Percentiles rank a stretch among this genome's conserved stretches.
Conservation (phyloP, 2,888 invertebrate species). For the Oscheius sp. region DNA sequence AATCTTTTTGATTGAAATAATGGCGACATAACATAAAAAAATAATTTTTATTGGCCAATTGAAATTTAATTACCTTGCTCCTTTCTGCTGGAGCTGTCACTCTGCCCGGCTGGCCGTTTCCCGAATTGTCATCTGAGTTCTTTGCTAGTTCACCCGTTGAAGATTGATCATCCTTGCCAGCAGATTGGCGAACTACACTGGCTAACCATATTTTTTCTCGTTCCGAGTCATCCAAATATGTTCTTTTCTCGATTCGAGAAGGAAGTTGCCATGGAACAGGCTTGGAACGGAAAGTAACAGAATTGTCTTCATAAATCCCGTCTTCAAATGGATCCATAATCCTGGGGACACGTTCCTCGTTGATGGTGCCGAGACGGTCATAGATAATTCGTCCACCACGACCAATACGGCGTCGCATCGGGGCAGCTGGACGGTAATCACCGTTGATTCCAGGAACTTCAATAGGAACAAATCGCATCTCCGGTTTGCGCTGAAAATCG, state of each 20-base stretch:
- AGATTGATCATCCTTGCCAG: constrained; percentile 2
- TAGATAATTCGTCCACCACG: constrained; percentile 61
- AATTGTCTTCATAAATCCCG: constrained; percentile 41
- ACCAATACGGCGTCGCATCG: constrained; percentile 57
- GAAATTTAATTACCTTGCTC: constrained; percentile 43
- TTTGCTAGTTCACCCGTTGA: constrained; percentile 11
- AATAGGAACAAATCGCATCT: constrained; percentile 42
- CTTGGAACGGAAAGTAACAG: constrained; percentile 15
- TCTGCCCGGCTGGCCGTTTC: constrained; percentile 62
- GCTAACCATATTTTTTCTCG: constrained; percentile 35
- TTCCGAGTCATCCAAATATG: constrained; percentile 40
- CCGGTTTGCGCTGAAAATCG: constrained; percentile 31
- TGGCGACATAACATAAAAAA: neutral
- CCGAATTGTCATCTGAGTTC: constrained; percentile 42
- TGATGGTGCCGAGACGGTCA: constrained; percentile 42
- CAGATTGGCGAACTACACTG: constrained; percentile 4
- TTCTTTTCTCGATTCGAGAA: neutral
- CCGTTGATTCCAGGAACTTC: constrained; percentile 37
- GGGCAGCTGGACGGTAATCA: constrained; percentile 39
- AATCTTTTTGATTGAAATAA: neutral
- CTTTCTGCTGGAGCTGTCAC: constrained; percentile 54
- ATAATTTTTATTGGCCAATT: neutral
- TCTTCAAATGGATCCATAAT: constrained; percentile 50
- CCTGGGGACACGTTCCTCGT: constrained; percentile 32
- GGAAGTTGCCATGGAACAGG: constrained; percentile 8